These are phyloP conservation scores for Oxyruncus cristatus DNA, from an alignment of 2,113 vertebrate species.

Conservation along the genomic window DNA sequence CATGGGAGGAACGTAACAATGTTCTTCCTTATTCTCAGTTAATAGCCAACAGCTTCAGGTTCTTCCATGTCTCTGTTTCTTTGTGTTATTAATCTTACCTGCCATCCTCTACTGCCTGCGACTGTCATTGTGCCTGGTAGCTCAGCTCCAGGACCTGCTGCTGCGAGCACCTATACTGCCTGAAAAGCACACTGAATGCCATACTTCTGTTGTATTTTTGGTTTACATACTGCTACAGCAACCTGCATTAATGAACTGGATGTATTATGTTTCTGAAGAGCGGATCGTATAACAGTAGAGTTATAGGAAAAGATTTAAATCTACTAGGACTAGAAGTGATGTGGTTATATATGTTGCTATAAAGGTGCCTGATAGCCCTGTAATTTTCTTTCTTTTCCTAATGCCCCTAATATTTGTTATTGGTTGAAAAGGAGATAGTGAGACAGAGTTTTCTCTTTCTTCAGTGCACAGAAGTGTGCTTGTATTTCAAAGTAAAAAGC, in stretches of 20 bases:
- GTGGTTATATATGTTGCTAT: background rate
- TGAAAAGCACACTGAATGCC: background rate
- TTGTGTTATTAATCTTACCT: background rate
- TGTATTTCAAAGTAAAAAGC: background rate
- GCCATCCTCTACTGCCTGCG: background rate
- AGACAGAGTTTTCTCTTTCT: background rate
- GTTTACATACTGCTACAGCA: background rate
- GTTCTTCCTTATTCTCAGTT: background rate
- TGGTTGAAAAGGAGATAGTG: background rate
- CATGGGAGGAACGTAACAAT: background rate
- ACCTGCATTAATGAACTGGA: background rate
- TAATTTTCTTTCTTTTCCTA: background rate
- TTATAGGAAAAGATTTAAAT: background rate
- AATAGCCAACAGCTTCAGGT: background rate
- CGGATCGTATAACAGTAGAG: background rate
- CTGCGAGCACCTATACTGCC: background rate
- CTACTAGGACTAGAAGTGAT: background rate
- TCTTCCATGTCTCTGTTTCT: background rate
- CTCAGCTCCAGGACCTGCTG: background rate
- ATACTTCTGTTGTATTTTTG: background rate
- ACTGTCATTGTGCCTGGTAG: background rate
- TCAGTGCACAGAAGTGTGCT: background rate
- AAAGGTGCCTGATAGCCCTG: background rate
- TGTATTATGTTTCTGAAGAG: background rate
- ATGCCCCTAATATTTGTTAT: background rate